A percentile compares a stretch with the other conserved stretches of the same genome.
Evolutionary conservation across 1,140 invertebrate species (phyloP).

Genomic region (Coptotermes formosanus): DNA sequence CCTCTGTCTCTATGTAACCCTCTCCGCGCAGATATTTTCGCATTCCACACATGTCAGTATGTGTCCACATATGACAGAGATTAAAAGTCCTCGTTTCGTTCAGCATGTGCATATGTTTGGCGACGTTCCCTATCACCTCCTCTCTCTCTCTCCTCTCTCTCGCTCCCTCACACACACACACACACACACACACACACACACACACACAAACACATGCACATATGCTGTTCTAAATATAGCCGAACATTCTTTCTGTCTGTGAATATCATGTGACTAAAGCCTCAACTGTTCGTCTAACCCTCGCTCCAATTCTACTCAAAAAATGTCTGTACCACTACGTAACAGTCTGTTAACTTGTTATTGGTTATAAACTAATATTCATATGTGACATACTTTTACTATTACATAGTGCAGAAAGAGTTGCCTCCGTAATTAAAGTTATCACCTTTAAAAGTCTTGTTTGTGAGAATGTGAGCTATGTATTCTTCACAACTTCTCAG

Average conservation of each 20-base stretch:
- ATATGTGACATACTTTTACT: not conserved
- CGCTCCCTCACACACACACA: not conserved
- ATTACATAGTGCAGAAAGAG: not conserved
- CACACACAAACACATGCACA: too few relatives aligned
- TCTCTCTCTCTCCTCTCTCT: not conserved
- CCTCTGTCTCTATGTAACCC: too few relatives aligned
- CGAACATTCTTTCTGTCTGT: not conserved
- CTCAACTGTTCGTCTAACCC: not conserved
- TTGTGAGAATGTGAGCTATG: too few relatives aligned
- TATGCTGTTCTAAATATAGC: not conserved
- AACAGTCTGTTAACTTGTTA: not conserved
- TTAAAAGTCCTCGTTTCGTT: constrained; percentile 1
- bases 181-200: too few relatives aligned
- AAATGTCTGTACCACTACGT: not conserved
- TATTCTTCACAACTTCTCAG: too few relatives aligned
- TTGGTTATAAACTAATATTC: not conserved
- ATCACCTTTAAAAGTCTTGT: too few relatives aligned
- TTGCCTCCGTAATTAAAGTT: too few relatives aligned
- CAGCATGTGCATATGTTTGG: not conserved
- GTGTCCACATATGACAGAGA: constrained; percentile 17
- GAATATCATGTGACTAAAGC: not conserved
- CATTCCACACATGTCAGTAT: constrained; percentile 17
- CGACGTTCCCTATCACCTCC: not conserved
- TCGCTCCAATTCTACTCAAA: not conserved
- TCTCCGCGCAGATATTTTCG: not conserved